phyloP scores from a whole-genome alignment of 1,140 invertebrate species.

The Ridgeia piscesae region DNA sequence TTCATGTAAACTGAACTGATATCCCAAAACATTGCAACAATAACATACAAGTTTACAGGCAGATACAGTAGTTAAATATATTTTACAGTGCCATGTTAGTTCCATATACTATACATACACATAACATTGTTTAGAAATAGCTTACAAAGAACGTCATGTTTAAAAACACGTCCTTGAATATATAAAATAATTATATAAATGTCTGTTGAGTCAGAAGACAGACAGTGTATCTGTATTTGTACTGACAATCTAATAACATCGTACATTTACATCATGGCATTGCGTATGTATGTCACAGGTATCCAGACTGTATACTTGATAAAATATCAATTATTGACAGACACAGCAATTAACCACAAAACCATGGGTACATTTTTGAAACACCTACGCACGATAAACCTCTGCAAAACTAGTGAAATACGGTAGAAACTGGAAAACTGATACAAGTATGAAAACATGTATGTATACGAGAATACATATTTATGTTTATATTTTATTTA shows the following conservation, averaged over 20 bases:
- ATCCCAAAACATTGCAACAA: neutral
- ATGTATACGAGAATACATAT: neutral
- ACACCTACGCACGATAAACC: neutral
- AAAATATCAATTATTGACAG: neutral
- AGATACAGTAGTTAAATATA: neutral
- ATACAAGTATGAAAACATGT: neutral
- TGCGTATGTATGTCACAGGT: neutral
- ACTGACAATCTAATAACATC: neutral
- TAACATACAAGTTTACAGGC: neutral
- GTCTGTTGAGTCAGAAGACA: neutral
- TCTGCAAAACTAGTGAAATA: neutral
- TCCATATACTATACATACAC: neutral
- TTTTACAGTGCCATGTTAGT: neutral
- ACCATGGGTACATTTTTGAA: neutral
- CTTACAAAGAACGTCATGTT: neutral
- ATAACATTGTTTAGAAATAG: neutral
- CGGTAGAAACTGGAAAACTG: neutral
- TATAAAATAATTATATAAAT: neutral
- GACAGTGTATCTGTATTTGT: neutral
- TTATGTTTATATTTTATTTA: neutral
- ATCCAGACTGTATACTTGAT: neutral
- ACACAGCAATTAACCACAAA: neutral
- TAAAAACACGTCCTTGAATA: neutral
- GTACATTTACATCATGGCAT: neutral
- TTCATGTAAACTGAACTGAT: neutral